Evolutionary conservation across 2,888 invertebrate species (phyloP), one percentile per base, ranked within the genome.

Genomic region (Nymphalis polychloros): DNA sequence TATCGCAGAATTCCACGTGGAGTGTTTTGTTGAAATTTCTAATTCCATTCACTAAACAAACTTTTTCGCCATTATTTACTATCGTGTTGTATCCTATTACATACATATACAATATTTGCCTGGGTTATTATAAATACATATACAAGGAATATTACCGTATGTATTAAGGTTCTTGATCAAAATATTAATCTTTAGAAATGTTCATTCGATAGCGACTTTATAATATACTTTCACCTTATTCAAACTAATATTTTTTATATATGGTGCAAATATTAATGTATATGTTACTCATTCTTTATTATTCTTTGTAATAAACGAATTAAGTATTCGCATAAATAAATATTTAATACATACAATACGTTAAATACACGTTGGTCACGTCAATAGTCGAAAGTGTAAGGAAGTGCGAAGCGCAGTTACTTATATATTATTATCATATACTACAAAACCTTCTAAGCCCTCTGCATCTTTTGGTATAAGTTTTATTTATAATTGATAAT

Each of bases 1-100:
- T 92, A 92, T 91, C 91, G 89, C 84, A 79, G 84, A 86, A 90
- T 89, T 91, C 86, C 90, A 90, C 90, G 89, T 90, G 87, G 89
- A 88, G 85, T 89, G 86, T 89, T 91, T 88, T 86, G 88, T 85
- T 82, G 83, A 83, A 86, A 86, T 86, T 83, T 82, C 83, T 83
- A 83, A 88, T 88, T 87, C 87, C 84, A 84, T 87, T 85, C 81
- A 79, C 81, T 78, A 79, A 65, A 57, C 69, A 61, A 62, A 68
- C 67, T 70, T 73, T 70, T 73, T 71, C 52, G 27, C 50, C 59
- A 60, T 64, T 69, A 71, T 68, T 71, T 72, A 67, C 60, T 60
- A 71, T 52, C 47, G 55, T 10, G 50, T 47, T 41, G 1, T 57
- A 48, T 48, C 10, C 13, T 35, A 7, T 19, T 61, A 31, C 19